phyloP scores from a whole-genome alignment of 1,140 invertebrate species.

The Tetramorium alpestre region DNA sequence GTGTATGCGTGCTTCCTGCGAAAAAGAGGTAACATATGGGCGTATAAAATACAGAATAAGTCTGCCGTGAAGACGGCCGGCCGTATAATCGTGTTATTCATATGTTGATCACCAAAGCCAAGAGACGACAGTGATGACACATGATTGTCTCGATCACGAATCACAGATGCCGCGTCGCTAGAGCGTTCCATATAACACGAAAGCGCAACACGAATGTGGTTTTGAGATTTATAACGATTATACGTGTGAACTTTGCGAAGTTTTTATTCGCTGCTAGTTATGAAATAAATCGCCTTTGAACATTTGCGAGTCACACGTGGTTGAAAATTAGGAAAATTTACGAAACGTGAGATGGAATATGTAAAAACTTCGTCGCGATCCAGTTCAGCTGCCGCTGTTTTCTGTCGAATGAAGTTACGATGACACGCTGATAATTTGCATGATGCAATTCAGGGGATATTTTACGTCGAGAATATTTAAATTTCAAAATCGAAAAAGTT shows the following conservation, averaged over 20 bases:
- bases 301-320: background rate
- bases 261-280: constrained; percentile 1
- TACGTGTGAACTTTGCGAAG: background rate
- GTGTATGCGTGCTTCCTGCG: constrained; percentile 6
- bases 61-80: background rate
- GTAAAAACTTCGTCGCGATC: background rate
- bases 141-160: constrained; percentile 1
- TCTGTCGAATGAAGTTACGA: constrained; percentile 24
- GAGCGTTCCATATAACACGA: background rate
- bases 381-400: constrained; percentile 15
- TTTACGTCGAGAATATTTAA: constrained; percentile 40
- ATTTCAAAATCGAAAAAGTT: constrained; percentile 20
- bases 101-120: background rate
- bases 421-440: constrained; percentile 43
- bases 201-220: background rate
- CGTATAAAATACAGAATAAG: background rate
- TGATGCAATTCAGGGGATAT: constrained; percentile 21
- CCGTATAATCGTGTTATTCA: constrained; percentile 26
- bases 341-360: constrained; percentile 17
- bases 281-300: constrained; percentile 26
- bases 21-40: constrained; percentile 41
- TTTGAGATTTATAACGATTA: background rate
- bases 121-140: constrained; percentile 24
- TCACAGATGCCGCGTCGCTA: background rate
- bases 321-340: constrained; percentile 23